Percentiles rank a stretch among this genome's conserved stretches.
These are phyloP conservation scores for Furnarius figulus DNA, from an alignment of 2,113 vertebrate genomes.

Conservation along the genomic window DNA sequence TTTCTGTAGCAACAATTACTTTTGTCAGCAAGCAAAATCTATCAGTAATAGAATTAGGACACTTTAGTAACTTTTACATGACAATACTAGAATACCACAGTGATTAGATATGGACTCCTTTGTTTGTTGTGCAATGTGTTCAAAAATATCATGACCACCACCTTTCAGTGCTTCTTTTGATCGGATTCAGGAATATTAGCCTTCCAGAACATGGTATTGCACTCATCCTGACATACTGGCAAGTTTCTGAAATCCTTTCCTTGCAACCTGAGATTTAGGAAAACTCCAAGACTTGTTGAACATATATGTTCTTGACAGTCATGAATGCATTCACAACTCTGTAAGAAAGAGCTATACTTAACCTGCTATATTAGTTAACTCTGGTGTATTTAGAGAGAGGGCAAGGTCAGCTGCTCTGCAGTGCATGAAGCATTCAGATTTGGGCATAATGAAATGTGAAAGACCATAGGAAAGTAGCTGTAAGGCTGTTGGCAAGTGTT, in stretches of 20 bases:
- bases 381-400: neutral
- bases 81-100: neutral
- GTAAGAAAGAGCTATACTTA: neutral
- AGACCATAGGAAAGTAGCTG: neutral
- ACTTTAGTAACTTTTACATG: neutral
- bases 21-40: neutral
- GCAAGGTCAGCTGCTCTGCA: neutral
- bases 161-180: slow-evolving; percentile 41
- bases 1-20: neutral
- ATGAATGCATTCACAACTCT: neutral
- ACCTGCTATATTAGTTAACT: neutral
- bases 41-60: neutral
- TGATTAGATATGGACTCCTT: slow-evolving; percentile 63
- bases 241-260: neutral
- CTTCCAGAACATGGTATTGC: slow-evolving; percentile 62
- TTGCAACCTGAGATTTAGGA: neutral
- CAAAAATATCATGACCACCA: slow-evolving; percentile 56
- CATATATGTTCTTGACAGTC: neutral
- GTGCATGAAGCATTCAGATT: neutral
- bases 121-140: slow-evolving; percentile 69
- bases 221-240: slow-evolving; percentile 65
- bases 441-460: neutral
- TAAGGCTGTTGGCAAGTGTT: neutral
- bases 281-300: neutral
- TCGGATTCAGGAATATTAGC: slow-evolving; percentile 62